Evolutionary conservation across 92 coral and sea anemone species (phyloP).

Genomic region (Parazoanthus swiftii): DNA sequence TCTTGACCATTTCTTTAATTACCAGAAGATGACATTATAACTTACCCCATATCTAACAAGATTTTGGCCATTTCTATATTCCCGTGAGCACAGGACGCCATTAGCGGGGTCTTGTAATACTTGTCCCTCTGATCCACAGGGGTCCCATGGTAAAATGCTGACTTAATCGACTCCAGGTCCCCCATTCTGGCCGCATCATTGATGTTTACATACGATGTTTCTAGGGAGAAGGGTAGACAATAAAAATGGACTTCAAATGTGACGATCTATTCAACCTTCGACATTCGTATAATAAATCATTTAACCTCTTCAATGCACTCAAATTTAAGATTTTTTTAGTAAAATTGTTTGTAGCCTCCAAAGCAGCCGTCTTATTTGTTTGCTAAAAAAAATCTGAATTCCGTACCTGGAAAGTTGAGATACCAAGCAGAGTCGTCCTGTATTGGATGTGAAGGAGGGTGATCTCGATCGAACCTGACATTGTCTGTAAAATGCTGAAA

Average conservation of each 20-base stretch:
- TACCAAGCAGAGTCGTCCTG: constrained; percentile 99
- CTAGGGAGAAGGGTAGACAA: constrained; percentile 38
- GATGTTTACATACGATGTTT: constrained; percentile 71
- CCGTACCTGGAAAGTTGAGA: constrained; percentile 87
- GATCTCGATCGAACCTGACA: constrained; percentile 87
- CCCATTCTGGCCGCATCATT: constrained; percentile 80
- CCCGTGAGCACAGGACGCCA: constrained; percentile 95
- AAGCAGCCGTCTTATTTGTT: too few relatives aligned
- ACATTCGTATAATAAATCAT: neutral
- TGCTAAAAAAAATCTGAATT: too few relatives aligned
- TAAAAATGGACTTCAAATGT: too few relatives aligned
- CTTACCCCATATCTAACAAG: constrained; percentile 88
- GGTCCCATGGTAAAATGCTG: constrained; percentile 81
- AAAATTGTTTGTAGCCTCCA: too few relatives aligned
- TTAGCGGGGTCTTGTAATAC: constrained; percentile 95
- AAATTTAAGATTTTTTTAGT: neutral
- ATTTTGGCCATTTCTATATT: constrained; percentile 75
- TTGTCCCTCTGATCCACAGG: constrained; percentile 91
- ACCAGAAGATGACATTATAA: neutral
- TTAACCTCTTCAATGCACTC: neutral
- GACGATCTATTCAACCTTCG: neutral
- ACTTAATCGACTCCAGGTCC: constrained; percentile 82
- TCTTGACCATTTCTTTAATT: constrained; percentile 66
- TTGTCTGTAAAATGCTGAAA: constrained; percentile 95
- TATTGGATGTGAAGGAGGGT: constrained; percentile 94